Conservation (phyloP, 2,113 vertebrate genomes). For the Halcyon senegalensis region DNA sequence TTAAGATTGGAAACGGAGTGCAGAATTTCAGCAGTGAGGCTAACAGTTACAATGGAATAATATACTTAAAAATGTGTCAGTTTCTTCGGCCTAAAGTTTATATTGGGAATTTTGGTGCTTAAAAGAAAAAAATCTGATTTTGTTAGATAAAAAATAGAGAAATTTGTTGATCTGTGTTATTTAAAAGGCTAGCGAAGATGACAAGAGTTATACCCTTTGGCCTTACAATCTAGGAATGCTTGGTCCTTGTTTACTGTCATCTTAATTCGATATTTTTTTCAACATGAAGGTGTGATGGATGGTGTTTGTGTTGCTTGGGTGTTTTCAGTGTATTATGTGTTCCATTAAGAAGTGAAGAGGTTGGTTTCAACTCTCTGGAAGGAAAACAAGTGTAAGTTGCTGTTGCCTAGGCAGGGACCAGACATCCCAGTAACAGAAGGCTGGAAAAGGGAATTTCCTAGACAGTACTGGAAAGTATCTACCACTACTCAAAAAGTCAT, state of each 20-base stretch:
- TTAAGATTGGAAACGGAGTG: neutral
- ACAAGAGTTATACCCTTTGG: neutral
- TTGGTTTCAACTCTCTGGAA: neutral
- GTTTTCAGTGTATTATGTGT: neutral
- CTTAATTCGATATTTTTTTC: neutral
- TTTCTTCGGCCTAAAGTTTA: neutral
- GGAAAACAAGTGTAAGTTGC: neutral
- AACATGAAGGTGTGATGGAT: neutral
- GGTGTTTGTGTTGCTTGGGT: neutral
- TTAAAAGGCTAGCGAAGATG: neutral
- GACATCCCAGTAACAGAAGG: fast-evolving
- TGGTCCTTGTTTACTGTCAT: neutral
- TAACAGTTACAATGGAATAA: neutral
- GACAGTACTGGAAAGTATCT: neutral
- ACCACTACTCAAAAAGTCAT: neutral
- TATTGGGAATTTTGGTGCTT: neutral
- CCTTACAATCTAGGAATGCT: neutral
- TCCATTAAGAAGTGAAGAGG: neutral
- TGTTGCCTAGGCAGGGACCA: neutral
- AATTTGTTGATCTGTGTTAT: neutral
- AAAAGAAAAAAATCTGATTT: neutral
- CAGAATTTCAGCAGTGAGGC: neutral
- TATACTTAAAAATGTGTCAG: neutral
- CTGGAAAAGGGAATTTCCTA: neutral
- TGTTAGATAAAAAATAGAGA: neutral